Percentiles rank a stretch among this genome's conserved stretches.
phyloP scores from a whole-genome alignment of 2,113 vertebrate species.

The Athene noctua region DNA sequence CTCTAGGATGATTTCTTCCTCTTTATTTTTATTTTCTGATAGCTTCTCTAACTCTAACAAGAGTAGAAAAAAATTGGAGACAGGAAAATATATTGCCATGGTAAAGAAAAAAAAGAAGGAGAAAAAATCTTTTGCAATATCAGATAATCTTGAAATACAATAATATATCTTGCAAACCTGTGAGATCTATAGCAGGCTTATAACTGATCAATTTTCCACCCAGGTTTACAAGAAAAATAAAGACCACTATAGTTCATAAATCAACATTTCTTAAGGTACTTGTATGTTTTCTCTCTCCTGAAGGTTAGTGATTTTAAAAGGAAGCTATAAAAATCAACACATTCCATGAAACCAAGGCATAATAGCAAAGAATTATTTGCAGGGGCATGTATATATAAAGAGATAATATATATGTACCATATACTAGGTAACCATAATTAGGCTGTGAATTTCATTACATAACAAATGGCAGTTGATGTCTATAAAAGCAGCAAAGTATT shows the following conservation, averaged over 20 bases:
- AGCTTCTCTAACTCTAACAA: constrained; percentile 72
- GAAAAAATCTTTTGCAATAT: constrained; percentile 41
- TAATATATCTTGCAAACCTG: constrained; percentile 60
- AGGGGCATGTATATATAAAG: neutral
- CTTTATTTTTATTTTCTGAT: constrained; percentile 69
- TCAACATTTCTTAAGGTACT: constrained; percentile 54
- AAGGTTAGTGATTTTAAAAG: constrained; percentile 36
- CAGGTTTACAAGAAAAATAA: constrained; percentile 65
- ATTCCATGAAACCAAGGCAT: neutral
- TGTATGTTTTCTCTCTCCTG: neutral
- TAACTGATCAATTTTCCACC: constrained; percentile 69
- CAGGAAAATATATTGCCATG: constrained; percentile 44
- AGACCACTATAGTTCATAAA: constrained; percentile 58
- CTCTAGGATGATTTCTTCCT: constrained; percentile 73
- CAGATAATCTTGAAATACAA: constrained; percentile 62
- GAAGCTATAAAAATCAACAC: constrained; percentile 25
- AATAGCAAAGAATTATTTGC: neutral
- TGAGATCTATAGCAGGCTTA: constrained; percentile 58
- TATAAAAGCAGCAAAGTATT: neutral
- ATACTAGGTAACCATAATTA: neutral
- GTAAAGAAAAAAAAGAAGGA: neutral
- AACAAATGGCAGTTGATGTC: neutral
- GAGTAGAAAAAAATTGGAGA: constrained; percentile 27
- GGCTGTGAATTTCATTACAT: neutral
- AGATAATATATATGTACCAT: neutral